Percentiles rank a stretch among this genome's conserved stretches.
phyloP scores from a whole-genome alignment of 2,888 invertebrate species.

The Drosophila cognata region DNA sequence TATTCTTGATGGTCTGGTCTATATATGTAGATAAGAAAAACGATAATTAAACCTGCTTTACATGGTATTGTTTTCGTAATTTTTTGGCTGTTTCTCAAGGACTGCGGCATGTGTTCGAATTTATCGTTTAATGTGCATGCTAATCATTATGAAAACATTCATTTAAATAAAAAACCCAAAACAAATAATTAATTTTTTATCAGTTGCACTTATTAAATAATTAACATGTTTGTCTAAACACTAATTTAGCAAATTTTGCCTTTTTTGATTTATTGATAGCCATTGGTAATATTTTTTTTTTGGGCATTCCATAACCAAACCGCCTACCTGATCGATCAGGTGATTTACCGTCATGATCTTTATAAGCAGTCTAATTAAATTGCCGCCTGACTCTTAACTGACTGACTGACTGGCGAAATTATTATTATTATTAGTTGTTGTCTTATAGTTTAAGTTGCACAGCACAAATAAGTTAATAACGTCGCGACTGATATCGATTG shows the following conservation, averaged over 20 bases:
- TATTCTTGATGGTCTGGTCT: background rate
- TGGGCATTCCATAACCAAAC: background rate
- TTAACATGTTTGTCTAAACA: constrained; percentile 66
- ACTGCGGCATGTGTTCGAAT: background rate
- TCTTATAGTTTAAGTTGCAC: constrained; percentile 40
- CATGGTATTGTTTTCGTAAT: background rate
- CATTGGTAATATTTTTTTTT: constrained; percentile 15
- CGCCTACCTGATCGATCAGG: constrained; percentile 69
- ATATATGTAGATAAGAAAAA: background rate
- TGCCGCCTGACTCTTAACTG: constrained; percentile 68
- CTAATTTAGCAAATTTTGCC: constrained; percentile 51
- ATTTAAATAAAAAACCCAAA: constrained; percentile 8
- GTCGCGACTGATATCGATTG: constrained; percentile 51
- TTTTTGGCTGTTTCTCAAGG: background rate
- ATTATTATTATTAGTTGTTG: constrained; percentile 50
- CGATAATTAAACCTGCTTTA: background rate
- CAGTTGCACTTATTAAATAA: constrained; percentile 69
- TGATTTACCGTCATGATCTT: constrained; percentile 62
- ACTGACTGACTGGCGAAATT: constrained; percentile 43
- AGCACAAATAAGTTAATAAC: constrained; percentile 47
- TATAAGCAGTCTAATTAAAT: constrained; percentile 75
- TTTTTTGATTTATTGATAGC: constrained; percentile 31
- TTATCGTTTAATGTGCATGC: constrained; percentile 16
- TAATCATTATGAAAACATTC: constrained; percentile 21
- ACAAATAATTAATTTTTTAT: constrained; percentile 62